Evolutionary conservation across 2,797 vertebrate species (phyloP).

Genomic region (Odontamblyopus rebecca): DNA sequence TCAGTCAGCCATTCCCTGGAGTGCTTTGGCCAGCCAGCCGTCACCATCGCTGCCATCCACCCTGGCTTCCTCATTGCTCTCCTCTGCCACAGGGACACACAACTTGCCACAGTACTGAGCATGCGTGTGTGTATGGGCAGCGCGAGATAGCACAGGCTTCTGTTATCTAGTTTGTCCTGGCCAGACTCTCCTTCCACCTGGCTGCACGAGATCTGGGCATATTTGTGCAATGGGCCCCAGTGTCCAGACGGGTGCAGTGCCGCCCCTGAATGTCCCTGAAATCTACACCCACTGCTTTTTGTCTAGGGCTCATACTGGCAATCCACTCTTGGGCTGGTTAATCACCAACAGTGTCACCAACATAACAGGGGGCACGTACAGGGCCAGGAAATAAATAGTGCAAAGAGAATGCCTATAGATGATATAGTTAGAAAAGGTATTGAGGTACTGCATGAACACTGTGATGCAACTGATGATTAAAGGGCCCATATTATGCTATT

Average conservation of each 20-base stretch:
- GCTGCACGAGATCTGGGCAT: conserved; percentile 21
- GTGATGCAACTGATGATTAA: neutral
- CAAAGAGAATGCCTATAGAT: conserved; percentile 31
- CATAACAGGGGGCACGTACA: conserved; percentile 30
- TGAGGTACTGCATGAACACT: neutral
- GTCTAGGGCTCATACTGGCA: conserved; percentile 20
- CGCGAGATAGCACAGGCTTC: conserved; percentile 46
- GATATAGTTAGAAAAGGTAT: conserved; percentile 12
- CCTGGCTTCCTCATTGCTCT: conserved; percentile 53
- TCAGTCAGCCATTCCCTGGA: conserved; percentile 63
- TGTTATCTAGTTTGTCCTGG: conserved; percentile 55
- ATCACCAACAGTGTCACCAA: conserved; percentile 53
- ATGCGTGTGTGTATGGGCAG: conserved; percentile 19
- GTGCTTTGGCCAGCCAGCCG: conserved; percentile 51
- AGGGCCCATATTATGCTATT: too few species aligned
- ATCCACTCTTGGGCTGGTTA: conserved; percentile 46
- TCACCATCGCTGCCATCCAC: conserved; percentile 55
- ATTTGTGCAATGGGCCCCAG: conserved; percentile 36
- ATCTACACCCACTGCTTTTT: conserved; percentile 35
- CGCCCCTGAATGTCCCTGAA: conserved; percentile 55
- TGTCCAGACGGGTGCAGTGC: conserved; percentile 47
- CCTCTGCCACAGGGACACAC: conserved; percentile 49
- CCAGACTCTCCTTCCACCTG: conserved; percentile 47
- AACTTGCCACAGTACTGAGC: conserved; percentile 38
- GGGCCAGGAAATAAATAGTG: conserved; percentile 48